Conservation (phyloP, 2,797 vertebrate genomes). For the Otolemur crassicaudatus region DNA sequence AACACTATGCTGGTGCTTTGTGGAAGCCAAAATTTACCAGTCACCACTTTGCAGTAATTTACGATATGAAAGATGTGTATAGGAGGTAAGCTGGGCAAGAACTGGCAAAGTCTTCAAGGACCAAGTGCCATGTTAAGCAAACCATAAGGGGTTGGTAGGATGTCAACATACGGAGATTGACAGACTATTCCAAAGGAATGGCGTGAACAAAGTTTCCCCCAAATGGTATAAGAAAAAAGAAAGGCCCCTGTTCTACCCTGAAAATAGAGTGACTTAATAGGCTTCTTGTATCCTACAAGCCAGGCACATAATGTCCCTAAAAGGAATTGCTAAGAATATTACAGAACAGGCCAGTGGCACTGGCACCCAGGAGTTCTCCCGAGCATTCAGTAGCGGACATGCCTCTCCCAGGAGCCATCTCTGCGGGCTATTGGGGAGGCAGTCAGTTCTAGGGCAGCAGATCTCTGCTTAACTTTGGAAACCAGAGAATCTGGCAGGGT, state of each 20-base stretch:
- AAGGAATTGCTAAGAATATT: slow-evolving; percentile 48
- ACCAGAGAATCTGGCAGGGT: slow-evolving; percentile 35
- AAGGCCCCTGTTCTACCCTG: not conserved
- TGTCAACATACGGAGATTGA: slow-evolving; percentile 24
- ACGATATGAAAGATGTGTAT: slow-evolving; percentile 12
- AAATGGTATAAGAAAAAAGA: slow-evolving; percentile 12
- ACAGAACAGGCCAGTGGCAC: not conserved
- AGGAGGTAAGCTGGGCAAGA: not conserved
- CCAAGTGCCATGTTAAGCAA: slow-evolving; percentile 54
- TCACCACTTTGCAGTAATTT: slow-evolving; percentile 56
- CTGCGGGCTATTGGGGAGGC: not conserved
- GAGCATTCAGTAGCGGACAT: not conserved
- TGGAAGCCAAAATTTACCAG: slow-evolving; percentile 48
- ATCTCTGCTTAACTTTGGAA: slow-evolving; percentile 62
- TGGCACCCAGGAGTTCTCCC: not conserved
- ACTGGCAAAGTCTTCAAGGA: not conserved
- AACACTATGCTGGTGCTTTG: slow-evolving; percentile 35
- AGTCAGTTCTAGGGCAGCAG: slow-evolving; percentile 15
- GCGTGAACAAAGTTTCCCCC: slow-evolving; percentile 38
- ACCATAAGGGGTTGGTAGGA: not conserved
- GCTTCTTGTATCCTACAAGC: not conserved
- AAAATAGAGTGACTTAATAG: slow-evolving; percentile 62
- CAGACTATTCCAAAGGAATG: slow-evolving; percentile 53
- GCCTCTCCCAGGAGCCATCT: not conserved
- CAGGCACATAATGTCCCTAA: slow-evolving; percentile 61